Conservation (phyloP, 2,113 vertebrate genomes). For the Menidia beryllina region DNA sequence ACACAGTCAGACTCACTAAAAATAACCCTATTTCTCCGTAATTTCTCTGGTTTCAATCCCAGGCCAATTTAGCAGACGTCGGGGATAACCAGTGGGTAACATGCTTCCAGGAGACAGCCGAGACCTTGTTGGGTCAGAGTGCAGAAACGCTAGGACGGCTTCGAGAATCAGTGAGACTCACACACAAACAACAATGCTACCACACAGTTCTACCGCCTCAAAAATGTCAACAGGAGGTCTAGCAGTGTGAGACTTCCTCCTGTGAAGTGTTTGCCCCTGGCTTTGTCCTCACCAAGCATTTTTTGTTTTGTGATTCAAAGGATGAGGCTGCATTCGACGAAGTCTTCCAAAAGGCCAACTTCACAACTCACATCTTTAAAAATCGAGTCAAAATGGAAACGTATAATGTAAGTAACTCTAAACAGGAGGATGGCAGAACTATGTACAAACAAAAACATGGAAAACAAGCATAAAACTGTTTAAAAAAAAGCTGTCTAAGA, state of each 20-base stretch:
- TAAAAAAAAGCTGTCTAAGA: no score
- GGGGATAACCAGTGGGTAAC: conserved; percentile 94
- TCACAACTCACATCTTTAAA: conserved; percentile 86
- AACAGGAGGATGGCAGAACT: conserved; percentile 2
- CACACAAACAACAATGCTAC: conserved; percentile 12
- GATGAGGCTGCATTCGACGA: conserved; percentile 89
- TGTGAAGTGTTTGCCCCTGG: conserved; percentile 28
- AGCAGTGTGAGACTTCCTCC: conserved; percentile 24
- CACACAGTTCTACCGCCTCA: conserved; percentile 11
- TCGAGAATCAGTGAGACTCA: conserved; percentile 86
- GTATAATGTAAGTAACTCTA: conserved; percentile 88
- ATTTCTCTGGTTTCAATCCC: conserved; percentile 50
- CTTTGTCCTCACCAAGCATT: conserved; percentile 22
- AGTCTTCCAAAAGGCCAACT: conserved; percentile 90
- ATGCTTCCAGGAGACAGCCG: conserved; percentile 93
- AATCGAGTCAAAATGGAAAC: conserved; percentile 91
- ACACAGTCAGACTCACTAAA: conserved; percentile 15
- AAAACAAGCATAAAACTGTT: no score
- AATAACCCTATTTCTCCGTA: conserved; percentile 28
- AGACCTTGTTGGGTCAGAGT: conserved; percentile 88
- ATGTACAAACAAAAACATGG: conserved; percentile 7
- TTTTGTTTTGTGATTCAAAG: conserved; percentile 39
- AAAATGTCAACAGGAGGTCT: conserved; percentile 12
- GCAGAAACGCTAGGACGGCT: conserved; percentile 87
- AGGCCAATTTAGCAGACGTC: conserved; percentile 92